Conservation (phyloP, 1,140 invertebrate genomes). For the Sitophilus oryzae region DNA sequence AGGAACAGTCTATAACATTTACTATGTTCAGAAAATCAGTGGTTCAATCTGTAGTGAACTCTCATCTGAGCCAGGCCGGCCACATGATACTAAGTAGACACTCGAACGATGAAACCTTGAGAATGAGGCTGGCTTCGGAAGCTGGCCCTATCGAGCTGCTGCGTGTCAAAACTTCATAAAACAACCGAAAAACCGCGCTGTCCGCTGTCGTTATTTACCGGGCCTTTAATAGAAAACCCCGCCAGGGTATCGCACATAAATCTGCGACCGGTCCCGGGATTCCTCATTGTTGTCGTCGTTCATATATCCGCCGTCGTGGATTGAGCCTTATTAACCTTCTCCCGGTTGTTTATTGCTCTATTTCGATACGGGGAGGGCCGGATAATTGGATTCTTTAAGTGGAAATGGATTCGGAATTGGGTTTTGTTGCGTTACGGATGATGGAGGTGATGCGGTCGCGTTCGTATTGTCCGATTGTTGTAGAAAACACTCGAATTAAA, state of each 20-base stretch:
- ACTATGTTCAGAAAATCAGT: no score
- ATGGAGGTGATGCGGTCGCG: not conserved
- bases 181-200: not conserved
- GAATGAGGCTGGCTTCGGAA: not conserved
- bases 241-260: conserved; percentile 26
- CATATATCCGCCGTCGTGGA: conserved; percentile 10
- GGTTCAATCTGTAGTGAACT: no score
- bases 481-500: no score
- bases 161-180: conserved; percentile 22
- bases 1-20: no score
- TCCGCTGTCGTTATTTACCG: conserved; percentile 13
- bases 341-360: conserved; percentile 21
- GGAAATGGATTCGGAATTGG: not conserved
- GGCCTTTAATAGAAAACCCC: conserved; percentile 22
- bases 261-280: conserved; percentile 22
- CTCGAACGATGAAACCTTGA: no score
- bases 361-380: conserved; percentile 5
- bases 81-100: no score
- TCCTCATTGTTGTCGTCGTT: conserved; percentile 23
- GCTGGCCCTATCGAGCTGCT: not conserved
- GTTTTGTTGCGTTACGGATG: not conserved
- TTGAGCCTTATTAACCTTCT: conserved; percentile 22
- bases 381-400: not conserved
- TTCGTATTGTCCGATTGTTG: not conserved
- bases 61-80: no score